Evolutionary conservation across 2,797 vertebrate species (phyloP).

Genomic region (Hapalemur alaotrensis): DNA sequence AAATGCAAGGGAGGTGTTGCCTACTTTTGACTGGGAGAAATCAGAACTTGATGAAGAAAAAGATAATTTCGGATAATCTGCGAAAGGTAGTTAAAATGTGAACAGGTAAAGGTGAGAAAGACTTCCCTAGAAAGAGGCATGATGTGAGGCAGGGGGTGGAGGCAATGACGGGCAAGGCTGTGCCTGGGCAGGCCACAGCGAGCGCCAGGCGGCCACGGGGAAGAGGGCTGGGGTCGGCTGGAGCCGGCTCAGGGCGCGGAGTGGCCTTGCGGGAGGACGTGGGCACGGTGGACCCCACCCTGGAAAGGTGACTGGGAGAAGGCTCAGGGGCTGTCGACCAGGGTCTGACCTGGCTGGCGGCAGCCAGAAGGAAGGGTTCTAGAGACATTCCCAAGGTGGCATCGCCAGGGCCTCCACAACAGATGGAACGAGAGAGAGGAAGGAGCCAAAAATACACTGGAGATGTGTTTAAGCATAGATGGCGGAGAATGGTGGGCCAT

Average conservation of each 20-base stretch:
- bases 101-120: neutral
- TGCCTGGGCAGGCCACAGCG: neutral
- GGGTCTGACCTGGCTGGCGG: neutral
- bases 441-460: conserved; percentile 6
- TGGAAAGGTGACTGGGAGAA: neutral
- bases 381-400: neutral
- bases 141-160: neutral
- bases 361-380: neutral
- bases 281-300: neutral
- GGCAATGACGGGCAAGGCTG: neutral
- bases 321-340: neutral
- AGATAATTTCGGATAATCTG: neutral
- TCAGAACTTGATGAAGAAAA: neutral
- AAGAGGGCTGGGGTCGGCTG: neutral
- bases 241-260: neutral
- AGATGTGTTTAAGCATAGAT: neutral
- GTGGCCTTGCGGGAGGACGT: neutral
- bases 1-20: neutral
- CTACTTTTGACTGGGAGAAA: neutral
- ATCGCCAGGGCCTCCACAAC: neutral
- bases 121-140: neutral
- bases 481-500: neutral
- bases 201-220: fast-evolving
- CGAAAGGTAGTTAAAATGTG: neutral
- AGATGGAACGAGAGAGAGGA: neutral